Base-by-base conservation (phyloP, 2,113 vertebrate species). In the Saguinus imperator region DNA sequence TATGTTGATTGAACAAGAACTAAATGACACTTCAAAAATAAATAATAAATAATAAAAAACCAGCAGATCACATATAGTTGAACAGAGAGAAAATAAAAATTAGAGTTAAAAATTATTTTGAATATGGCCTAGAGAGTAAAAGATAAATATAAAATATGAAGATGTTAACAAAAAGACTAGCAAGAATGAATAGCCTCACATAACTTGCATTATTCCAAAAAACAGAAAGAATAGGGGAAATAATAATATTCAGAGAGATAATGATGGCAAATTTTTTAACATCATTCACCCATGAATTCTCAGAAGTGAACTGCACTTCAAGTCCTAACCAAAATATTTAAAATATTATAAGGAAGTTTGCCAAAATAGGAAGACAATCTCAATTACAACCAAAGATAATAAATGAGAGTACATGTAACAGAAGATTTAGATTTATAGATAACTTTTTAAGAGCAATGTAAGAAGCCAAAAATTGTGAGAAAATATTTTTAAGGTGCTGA, bases 31-130 rank as follows among this genome's bases (percentile, higher is more conserved):
- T 55, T 79, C 3, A 57, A 11, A 89, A 85, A 82, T 73, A 27
- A 84, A 68, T 66, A 55, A 37, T 37, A 64, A 64, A 37, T 55
- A 75, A 8, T 81, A 11, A 89, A 86, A 95, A 3, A 95, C 35
- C 48, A 94, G 68, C 4, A 17, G 3, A 76, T 76, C 93, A 91
- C 7, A 64, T 2, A 87, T 25, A 77, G 25, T 43, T 94, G 10
- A 77, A 73, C 29, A 89, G 58, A 96, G 12, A 85, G 76, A 82
- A 94, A 73, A 50, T 95, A 16, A 83, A 93, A 92, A 27, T 11
- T n/a, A 57, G 32, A 18, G 61, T 93, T 88, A 77, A 68, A 75
- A 66, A 1, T 43, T 43, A 45, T 76, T 89, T 85, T 91, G 5
- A 68, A 70, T 73, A 25, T 81, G 87, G 21, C 12, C 64, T 40